Evolutionary conservation across 2,888 invertebrate species (phyloP).

Genomic region (Tortricodes alternella): DNA sequence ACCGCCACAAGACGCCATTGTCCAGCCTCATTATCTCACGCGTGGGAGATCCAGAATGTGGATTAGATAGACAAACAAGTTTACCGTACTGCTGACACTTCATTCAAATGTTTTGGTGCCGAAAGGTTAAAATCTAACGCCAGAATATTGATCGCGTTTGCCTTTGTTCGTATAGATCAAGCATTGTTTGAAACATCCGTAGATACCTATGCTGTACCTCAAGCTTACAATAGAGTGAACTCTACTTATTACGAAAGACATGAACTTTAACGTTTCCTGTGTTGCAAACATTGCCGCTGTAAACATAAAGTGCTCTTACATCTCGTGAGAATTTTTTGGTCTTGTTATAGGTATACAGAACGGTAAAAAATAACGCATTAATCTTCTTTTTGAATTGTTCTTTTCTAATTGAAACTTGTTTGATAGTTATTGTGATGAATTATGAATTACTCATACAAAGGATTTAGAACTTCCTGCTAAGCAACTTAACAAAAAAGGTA

Average conservation of each 20-base stretch:
- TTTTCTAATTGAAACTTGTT: not conserved
- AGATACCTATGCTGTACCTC: conserved; percentile 1
- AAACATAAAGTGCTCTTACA: conserved; percentile 22
- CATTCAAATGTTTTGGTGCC: not conserved
- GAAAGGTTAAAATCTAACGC: conserved; percentile 5
- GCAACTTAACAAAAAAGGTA: conserved; percentile 17
- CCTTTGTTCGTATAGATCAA: conserved; percentile 58
- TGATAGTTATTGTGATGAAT: not conserved
- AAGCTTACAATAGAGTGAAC: conserved; percentile 24
- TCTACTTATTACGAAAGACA: conserved; percentile 28
- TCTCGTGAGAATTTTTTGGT: conserved; percentile 20
- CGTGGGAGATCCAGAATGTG: conserved; percentile 61
- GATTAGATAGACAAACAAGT: conserved; percentile 17
- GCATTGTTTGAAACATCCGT: conserved; percentile 41
- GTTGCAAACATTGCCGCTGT: conserved; percentile 19
- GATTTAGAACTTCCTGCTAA: conserved; percentile 6
- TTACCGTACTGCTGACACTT: not conserved
- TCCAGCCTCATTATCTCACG: conserved; percentile 51
- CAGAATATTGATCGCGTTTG: conserved; percentile 4
- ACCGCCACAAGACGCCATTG: conserved; percentile 54
- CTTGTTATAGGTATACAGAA: conserved; percentile 4
- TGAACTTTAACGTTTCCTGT: conserved; percentile 34
- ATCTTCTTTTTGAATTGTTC: conserved; percentile 1
- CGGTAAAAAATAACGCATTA: conserved; percentile 4
- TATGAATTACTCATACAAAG: conserved; percentile 7